Base-by-base conservation (phyloP, 2,113 vertebrate species). In the Alethe castanea region DNA sequence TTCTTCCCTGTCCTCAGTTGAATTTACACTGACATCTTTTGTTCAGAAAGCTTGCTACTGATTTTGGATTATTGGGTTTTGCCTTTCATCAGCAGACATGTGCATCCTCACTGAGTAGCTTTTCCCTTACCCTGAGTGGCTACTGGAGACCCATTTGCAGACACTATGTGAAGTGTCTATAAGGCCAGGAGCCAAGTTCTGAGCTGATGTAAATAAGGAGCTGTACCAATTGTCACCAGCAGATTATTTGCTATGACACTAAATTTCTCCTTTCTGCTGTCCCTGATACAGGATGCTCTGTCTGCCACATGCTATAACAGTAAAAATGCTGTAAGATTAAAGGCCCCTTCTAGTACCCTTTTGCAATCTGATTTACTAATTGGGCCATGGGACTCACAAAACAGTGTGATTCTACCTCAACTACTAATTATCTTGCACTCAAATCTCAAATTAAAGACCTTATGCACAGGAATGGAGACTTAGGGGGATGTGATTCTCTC, bases 281-380 rank as follows among this genome's bases (percentile, higher is more conserved):
- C 57, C 36, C 62, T 36, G 33, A 35, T 56, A 71, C 25, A 69
- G 44, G 61, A 79, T 71, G 25, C 42, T 94, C 45, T 84, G 56
- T 47, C 62, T 81, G 81, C 26, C 24, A 14, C 25, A 48, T 14
- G 56, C 59, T 66, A 42, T 77, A 88, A 77, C 69, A 74, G 23
- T 79, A 90, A 95, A 95, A 94, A 89, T 8, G 2, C 7, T 66
- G 31, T 65, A 93, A 94, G 69, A 60, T 20, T 90, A 83, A 94
- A 94, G 59, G 11, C 22, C 45, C 28, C 48, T 65, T 90, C 42
- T 78, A 83, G 72, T 61, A 72, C 92, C 65, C 48, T 96, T 94
- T 94, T 81, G 74, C 72, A 88, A 80, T 77, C 60, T 80, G 64
- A 87, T 92, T 93, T 96, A 89, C 45, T 96, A 94, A 95, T 53